phyloP scores from a whole-genome alignment of 2,113 vertebrate genomes.

The Onychostoma macrolepis region DNA sequence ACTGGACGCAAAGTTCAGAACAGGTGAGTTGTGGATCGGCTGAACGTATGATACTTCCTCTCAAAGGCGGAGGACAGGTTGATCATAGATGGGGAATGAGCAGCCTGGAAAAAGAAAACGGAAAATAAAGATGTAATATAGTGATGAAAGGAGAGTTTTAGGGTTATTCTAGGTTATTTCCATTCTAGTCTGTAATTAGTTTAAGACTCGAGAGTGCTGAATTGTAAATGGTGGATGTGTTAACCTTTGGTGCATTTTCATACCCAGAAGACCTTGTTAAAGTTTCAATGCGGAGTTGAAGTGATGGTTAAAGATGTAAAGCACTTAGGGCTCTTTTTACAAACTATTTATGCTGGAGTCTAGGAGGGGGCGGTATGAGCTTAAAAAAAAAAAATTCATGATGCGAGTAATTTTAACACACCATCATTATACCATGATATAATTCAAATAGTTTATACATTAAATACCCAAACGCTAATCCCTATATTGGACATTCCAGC shows the following conservation, averaged over 20 bases:
- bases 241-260: conserved; percentile 15
- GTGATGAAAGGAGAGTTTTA: background rate
- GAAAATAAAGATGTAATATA: background rate
- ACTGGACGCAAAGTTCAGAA: conserved; percentile 74
- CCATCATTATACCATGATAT: background rate
- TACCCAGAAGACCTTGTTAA: conserved; percentile 23
- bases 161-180: background rate
- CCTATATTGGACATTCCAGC: background rate
- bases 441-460: background rate
- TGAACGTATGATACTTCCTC: conserved; percentile 91
- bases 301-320: background rate
- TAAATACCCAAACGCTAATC: background rate
- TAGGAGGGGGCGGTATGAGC: background rate
- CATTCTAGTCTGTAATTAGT: background rate
- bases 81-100: conserved; percentile 90
- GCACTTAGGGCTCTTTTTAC: background rate
- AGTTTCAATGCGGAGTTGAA: background rate
- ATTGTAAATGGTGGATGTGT: background rate
- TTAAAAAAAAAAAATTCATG: background rate
- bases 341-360: background rate
- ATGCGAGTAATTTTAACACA: background rate
- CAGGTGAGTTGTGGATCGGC: conserved; percentile 92
- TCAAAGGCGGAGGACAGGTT: conserved; percentile 89
- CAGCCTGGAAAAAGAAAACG: conserved; percentile 70
- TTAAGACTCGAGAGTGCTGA: conserved; percentile 18